Evolutionary conservation across 2,888 invertebrate genomes (phyloP).

Genomic region (Criorhina ranunculi): DNA sequence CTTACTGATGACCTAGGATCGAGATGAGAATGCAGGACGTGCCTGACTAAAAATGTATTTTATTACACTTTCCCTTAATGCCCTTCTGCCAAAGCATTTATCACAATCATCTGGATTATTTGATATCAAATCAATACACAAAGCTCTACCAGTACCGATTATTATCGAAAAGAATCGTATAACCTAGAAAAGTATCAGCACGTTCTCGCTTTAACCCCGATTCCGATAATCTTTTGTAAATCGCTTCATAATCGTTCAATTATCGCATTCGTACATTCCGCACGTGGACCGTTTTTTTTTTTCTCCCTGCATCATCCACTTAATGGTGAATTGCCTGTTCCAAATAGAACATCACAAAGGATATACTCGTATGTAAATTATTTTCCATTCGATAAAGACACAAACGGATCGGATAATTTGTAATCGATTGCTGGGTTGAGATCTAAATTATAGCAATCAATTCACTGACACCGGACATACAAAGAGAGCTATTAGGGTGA

Average conservation of each 20-base stretch:
- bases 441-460: slow-evolving; percentile 73
- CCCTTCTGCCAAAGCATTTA: no score
- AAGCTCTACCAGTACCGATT: no score
- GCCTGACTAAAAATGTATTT: no score
- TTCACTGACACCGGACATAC: slow-evolving; percentile 72
- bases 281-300: slow-evolving; percentile 56
- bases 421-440: slow-evolving; percentile 73
- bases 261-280: slow-evolving; percentile 65
- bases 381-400: slow-evolving; percentile 34
- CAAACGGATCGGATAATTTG: slow-evolving; percentile 58
- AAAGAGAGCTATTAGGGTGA: slow-evolving; percentile 49
- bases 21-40: no score
- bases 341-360: slow-evolving; percentile 35
- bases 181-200: slow-evolving; percentile 55
- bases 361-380: slow-evolving; percentile 44
- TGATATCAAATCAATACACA: no score
- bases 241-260: slow-evolving; percentile 72
- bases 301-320: slow-evolving; percentile 30
- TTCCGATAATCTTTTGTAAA: slow-evolving; percentile 70
- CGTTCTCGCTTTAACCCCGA: slow-evolving; percentile 71
- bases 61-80: no score
- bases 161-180: not conserved
- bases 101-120: no score
- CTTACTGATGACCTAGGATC: no score
- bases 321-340: slow-evolving; percentile 30